phyloP scores from a whole-genome alignment of 2,888 invertebrate genomes.

The Apoda limacodes region DNA sequence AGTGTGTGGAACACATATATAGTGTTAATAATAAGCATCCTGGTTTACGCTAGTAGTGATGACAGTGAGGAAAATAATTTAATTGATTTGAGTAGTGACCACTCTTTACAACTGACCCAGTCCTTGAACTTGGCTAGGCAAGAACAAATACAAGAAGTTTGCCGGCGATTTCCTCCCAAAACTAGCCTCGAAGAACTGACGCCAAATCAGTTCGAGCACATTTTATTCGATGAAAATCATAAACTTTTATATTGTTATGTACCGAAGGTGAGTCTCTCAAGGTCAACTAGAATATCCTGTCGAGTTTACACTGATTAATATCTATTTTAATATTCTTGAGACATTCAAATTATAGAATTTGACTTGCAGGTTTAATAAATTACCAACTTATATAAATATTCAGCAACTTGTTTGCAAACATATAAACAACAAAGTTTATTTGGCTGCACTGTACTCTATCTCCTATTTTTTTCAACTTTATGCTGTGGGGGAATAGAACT shows the following conservation, averaged over 20 bases:
- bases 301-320: conserved; percentile 6
- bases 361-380: too few species aligned
- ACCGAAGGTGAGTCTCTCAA: conserved; percentile 80
- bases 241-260: conserved; percentile 93
- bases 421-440: too few species aligned
- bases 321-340: background rate
- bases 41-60: conserved; percentile 39
- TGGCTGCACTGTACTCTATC: too few species aligned
- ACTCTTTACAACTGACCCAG: conserved; percentile 72
- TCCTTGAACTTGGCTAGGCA: conserved; percentile 73
- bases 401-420: too few species aligned
- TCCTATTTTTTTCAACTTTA: too few species aligned
- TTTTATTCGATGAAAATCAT: conserved; percentile 86
- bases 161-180: conserved; percentile 61
- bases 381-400: too few species aligned
- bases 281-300: conserved; percentile 27
- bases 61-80: conserved; percentile 33
- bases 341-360: too few species aligned
- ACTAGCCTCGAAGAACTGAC: conserved; percentile 54
- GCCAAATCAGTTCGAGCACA: conserved; percentile 76
- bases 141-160: conserved; percentile 72
- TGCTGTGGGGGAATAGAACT: too few species aligned
- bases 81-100: conserved; percentile 31
- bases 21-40: conserved; percentile 33
- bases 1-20: conserved; percentile 28